Percentiles rank a stretch among this genome's conserved stretches.
Conservation (phyloP, 2,888 invertebrate genomes). For the Corythucha ciliata region DNA sequence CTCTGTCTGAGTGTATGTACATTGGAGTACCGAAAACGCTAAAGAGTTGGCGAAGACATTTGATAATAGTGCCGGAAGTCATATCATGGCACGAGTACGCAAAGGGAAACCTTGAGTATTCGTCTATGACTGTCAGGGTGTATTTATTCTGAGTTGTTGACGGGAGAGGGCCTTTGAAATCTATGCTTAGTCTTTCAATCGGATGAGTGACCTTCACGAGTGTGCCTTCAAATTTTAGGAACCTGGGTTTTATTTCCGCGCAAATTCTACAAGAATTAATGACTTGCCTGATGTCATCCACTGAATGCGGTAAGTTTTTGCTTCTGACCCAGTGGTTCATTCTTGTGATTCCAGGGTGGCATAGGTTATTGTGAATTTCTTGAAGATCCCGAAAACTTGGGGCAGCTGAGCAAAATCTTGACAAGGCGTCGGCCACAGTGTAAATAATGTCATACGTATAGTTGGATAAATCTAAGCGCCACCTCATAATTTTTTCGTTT, state of each 20-base stretch:
- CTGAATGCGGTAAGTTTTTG: constrained; percentile 27
- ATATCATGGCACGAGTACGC: constrained; percentile 19
- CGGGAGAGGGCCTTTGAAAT: too few relatives aligned
- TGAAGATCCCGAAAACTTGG: constrained; percentile 9
- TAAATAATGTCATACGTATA: constrained; percentile 10
- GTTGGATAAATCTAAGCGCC: constrained; percentile 15
- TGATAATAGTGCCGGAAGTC: constrained; percentile 17
- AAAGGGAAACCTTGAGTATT: constrained; percentile 28
- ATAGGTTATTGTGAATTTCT: constrained; percentile 24
- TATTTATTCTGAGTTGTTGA: constrained; percentile 16
- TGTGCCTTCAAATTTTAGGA: constrained; percentile 13
- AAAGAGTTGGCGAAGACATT: constrained; percentile 1
- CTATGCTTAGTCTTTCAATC: constrained; percentile 31
- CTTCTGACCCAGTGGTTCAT: constrained; percentile 29
- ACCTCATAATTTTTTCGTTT: constrained; percentile 17
- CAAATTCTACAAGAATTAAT: constrained; percentile 27
- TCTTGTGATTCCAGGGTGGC: constrained; percentile 29
- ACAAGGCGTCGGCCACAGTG: constrained; percentile 28
- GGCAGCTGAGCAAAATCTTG: constrained; percentile 23
- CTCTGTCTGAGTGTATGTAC: constrained; percentile 4
- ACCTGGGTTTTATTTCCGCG: constrained; percentile 28
- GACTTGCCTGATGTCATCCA: constrained; percentile 27
- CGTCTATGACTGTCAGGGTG: constrained; percentile 24
- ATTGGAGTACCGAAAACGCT: not conserved
- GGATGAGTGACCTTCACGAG: constrained; percentile 30